These are phyloP conservation scores for Colletes latitarsis DNA, from an alignment of 1,140 invertebrate genomes.

Conservation along the genomic window DNA sequence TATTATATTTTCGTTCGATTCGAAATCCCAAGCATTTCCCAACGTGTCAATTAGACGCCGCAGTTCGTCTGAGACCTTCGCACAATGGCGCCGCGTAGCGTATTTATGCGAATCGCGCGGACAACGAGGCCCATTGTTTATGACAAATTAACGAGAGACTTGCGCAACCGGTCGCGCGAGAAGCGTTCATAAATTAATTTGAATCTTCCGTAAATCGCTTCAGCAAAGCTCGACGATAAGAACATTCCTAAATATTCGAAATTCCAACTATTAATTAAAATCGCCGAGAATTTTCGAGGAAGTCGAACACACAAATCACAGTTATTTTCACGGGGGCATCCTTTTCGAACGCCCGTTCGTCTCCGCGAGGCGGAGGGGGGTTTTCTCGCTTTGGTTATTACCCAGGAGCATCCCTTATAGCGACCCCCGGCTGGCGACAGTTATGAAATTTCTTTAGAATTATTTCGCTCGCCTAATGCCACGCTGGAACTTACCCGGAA, in stretches of 20 bases:
- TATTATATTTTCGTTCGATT: too few relatives aligned
- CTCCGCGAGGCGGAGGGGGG: constrained; percentile 11
- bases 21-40: background rate
- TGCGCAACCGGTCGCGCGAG: constrained; percentile 19
- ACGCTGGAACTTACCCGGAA: constrained; percentile 62
- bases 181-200: constrained; percentile 44
- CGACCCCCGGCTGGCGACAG: constrained; percentile 65
- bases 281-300: too few relatives aligned
- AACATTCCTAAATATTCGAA: too few relatives aligned
- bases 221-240: too few relatives aligned
- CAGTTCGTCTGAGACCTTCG: constrained; percentile 25
- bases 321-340: constrained; percentile 25
- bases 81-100: constrained; percentile 40
- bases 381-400: constrained; percentile 68
- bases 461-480: constrained; percentile 75
- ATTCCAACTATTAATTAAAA: too few relatives aligned
- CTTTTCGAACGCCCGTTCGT: constrained; percentile 44
- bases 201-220: too few relatives aligned
- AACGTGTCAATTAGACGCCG: constrained; percentile 51
- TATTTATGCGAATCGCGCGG: constrained; percentile 41
- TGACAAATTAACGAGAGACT: constrained; percentile 49
- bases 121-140: constrained; percentile 46
- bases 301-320: constrained; percentile 66
- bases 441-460: constrained; percentile 81
- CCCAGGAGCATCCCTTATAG: constrained; percentile 62